A percentile compares a stretch with the other conserved stretches of the same genome.
phyloP scores from a whole-genome alignment of 1,140 invertebrate species.

The Brachionus plicatilis region DNA sequence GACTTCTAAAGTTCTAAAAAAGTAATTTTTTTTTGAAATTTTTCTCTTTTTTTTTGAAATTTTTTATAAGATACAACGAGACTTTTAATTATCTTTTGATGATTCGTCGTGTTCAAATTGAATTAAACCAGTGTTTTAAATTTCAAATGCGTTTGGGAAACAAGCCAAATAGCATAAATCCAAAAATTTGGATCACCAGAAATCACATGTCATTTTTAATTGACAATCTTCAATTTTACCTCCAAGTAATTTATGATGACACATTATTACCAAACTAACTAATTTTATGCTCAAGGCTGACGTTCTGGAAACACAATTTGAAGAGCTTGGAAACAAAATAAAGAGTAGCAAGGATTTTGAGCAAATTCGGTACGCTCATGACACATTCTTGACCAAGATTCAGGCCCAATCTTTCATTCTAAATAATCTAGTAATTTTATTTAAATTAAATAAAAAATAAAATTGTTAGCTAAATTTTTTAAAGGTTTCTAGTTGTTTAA shows the following conservation, averaged over 20 bases:
- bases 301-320: conserved; percentile 72
- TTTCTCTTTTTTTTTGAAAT: background rate
- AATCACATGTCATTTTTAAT: conserved; percentile 77
- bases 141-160: conserved; percentile 59
- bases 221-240: conserved; percentile 80
- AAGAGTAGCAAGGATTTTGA: conserved; percentile 73
- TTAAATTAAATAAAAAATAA: background rate
- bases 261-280: background rate
- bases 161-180: conserved; percentile 44
- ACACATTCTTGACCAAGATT: conserved; percentile 61
- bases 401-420: conserved; percentile 52
- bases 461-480: background rate
- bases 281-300: conserved; percentile 53
- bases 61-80: conserved; percentile 66
- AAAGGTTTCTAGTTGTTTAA: background rate
- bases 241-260: conserved; percentile 64
- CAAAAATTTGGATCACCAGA: no score
- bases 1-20: conserved; percentile 67
- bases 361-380: conserved; percentile 71
- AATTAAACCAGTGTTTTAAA: conserved; percentile 73
- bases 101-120: conserved; percentile 73
- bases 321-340: conserved; percentile 67
- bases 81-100: conserved; percentile 72
- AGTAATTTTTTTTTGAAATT: conserved; percentile 43
- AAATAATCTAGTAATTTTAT: background rate